Evolutionary conservation across 2,113 vertebrate species (phyloP), one percentile per base, ranked within the genome.

Genomic region (Macheiramphus alcinus): DNA sequence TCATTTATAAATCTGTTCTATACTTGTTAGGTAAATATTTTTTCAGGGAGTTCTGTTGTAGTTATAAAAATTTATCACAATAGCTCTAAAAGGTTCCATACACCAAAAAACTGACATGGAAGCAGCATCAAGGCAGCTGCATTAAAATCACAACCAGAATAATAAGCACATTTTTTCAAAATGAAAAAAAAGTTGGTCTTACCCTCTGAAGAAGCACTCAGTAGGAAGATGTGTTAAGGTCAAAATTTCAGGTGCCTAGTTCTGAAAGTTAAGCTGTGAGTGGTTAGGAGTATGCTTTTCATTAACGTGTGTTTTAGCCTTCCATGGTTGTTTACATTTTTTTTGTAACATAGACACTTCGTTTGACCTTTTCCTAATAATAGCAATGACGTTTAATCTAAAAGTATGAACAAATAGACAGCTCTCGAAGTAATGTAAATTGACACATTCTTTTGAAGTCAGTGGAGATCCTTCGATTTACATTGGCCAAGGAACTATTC

Each of bases 361-460:
- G 31, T 84, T 96, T 94, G 88, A 93, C 79, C 75, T 97, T 92
- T 78, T 88, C 66, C 90, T 94, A 92, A 74, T 84, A 86, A 92
- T 74, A 91, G 83, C 43, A 96, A 86, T 92, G 67, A 84, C 91
- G 90, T 92, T 93, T 95, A 90, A 74, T 88, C 26, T 86, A 67
- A 88, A 88, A 84, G 80, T 79, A 65, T 68, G 68, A 88, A 79
- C 52, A 93, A 94, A 92, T 53, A 92, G 82, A 80, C 76, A 88
- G 19, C 19, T 90, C 63, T 83, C 12, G 52, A 83, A 66, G 88
- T 80, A 92, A 95, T 88, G 86, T 94, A 96, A 97, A 94, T 94
- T 74, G 67, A 88, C 59, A 86, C 75, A 55, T 95, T 92, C 75
- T 93, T 93, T 86, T 67, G 56, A 96, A 97, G 88, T 91, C 92